Evolutionary conservation across 2,797 vertebrate genomes (phyloP).

Genomic region (Tarsius wallacei): DNA sequence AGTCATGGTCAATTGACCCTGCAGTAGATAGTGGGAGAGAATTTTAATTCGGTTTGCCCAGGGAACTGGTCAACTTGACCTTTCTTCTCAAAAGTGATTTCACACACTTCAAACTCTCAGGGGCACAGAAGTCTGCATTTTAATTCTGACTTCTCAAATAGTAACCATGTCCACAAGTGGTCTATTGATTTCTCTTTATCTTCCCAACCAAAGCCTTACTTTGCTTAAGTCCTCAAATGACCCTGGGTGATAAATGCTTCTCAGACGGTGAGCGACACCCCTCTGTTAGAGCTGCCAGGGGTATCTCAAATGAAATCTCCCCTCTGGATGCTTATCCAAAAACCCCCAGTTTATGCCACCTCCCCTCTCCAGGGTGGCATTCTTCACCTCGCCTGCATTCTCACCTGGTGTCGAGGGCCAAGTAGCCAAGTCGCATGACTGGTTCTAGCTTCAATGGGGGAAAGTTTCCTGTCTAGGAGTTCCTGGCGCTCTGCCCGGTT

Average conservation of each 20-base stretch:
- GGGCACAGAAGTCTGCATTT: slow-evolving; percentile 58
- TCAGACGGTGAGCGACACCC: not conserved
- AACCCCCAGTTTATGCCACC: fast-evolving
- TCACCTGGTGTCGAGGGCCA: not conserved
- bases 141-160: not conserved
- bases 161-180: slow-evolving; percentile 70
- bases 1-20: not conserved
- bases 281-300: not conserved
- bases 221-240: not conserved
- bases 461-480: slow-evolving; percentile 69
- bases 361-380: not conserved
- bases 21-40: not conserved
- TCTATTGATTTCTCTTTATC: not conserved
- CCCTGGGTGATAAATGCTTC: not conserved
- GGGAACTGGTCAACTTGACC: slow-evolving; percentile 77
- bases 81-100: slow-evolving; percentile 49
- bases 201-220: not conserved
- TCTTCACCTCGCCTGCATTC: not conserved
- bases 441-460: not conserved
- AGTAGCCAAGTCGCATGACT: slow-evolving; percentile 22
- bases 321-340: not conserved
- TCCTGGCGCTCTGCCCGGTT: slow-evolving; percentile 65
- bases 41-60: slow-evolving; percentile 39
- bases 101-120: not conserved
- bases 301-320: not conserved